Conservation (phyloP, 2,797 vertebrate species). For the Pipistrellus nathusii region DNA sequence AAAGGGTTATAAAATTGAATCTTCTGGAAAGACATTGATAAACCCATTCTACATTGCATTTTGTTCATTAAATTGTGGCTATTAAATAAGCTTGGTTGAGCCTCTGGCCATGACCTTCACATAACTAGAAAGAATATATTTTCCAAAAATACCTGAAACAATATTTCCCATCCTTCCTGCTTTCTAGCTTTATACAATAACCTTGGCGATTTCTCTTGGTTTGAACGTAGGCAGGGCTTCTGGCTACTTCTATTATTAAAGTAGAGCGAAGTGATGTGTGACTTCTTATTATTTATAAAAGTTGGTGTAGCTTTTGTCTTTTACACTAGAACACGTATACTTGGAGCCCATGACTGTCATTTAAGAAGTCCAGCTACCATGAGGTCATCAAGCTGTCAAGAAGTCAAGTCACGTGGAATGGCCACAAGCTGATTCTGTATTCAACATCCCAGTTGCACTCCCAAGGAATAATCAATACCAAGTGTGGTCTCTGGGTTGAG, state of each 20-base stretch:
- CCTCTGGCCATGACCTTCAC: neutral
- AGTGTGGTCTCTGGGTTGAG: neutral
- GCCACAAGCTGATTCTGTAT: neutral
- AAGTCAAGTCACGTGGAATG: neutral
- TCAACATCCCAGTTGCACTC: neutral
- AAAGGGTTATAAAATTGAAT: neutral
- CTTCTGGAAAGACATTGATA: slow-evolving; percentile 21
- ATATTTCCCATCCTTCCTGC: neutral
- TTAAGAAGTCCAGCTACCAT: neutral
- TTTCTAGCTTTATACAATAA: neutral
- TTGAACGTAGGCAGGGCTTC: neutral
- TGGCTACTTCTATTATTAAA: neutral
- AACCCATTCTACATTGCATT: neutral
- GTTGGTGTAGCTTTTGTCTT: neutral
- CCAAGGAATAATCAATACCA: neutral
- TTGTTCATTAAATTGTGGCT: neutral
- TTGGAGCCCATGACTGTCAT: neutral
- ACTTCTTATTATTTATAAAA: neutral
- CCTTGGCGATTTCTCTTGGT: neutral
- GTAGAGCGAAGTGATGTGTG: neutral
- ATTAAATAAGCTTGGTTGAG: neutral
- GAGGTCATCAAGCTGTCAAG: neutral
- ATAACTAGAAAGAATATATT: neutral
- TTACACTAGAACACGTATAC: neutral
- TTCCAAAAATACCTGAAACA: neutral